Conservation (phyloP, 2,113 vertebrate species). For the Microtus pennsylvanicus region DNA sequence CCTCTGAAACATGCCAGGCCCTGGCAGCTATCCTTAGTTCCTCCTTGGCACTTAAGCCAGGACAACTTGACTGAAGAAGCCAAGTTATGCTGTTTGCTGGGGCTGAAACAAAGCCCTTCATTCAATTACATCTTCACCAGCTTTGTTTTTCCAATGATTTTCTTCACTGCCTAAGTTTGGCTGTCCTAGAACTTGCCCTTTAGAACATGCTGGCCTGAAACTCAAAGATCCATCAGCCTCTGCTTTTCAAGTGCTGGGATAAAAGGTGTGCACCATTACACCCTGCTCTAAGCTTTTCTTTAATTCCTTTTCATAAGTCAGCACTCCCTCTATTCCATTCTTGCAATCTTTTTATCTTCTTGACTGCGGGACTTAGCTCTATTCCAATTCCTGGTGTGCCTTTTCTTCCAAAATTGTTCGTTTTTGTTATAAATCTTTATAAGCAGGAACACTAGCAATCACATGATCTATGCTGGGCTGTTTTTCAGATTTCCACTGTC, state of each 20-base stretch:
- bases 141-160: not conserved
- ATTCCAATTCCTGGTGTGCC: not conserved
- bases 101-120: not conserved
- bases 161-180: not conserved
- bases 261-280: not conserved
- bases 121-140: not conserved
- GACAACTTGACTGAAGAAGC: not conserved
- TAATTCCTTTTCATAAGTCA: not conserved
- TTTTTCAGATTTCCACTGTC: not conserved
- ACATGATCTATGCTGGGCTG: not conserved
- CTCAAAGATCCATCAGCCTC: not conserved
- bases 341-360: not conserved
- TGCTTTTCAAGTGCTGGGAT: not conserved
- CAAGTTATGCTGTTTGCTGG: not conserved
- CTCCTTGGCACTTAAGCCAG: not conserved
- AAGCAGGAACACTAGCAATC: not conserved
- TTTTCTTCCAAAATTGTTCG: not conserved
- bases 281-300: not conserved
- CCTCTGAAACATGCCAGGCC: not conserved
- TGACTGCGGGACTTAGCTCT: not conserved
- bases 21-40: not conserved
- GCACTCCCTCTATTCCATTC: not conserved
- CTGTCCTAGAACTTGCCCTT: not conserved
- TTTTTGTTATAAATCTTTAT: not conserved
- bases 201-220: not conserved